phyloP scores from a whole-genome alignment of 2,113 vertebrate species.

The Scomber colias region DNA sequence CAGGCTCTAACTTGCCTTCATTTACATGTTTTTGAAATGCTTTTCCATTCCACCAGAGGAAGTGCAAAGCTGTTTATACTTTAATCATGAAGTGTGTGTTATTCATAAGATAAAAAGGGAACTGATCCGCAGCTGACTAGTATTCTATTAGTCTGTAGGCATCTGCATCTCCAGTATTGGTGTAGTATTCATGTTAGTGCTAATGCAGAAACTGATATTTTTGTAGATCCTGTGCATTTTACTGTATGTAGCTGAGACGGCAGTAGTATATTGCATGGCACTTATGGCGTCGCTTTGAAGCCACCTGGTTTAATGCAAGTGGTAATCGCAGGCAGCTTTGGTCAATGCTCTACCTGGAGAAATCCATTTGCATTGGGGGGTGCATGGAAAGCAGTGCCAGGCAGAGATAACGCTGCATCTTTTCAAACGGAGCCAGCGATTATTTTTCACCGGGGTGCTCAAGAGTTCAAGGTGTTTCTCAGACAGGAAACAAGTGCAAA shows the following conservation, averaged over 20 bases:
- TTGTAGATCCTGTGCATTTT: conserved; percentile 23
- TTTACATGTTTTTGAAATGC: conserved; percentile 64
- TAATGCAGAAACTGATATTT: conserved; percentile 32
- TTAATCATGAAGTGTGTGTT: conserved; percentile 42
- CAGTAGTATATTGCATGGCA: conserved; percentile 33
- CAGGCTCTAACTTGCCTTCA: conserved; percentile 20
- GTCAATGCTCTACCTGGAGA: conserved; percentile 62
- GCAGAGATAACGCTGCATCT: conserved; percentile 67
- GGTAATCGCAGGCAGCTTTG: conserved; percentile 57
- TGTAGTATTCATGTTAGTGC: conserved; percentile 1
- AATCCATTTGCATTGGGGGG: conserved; percentile 58
- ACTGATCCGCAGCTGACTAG: conserved; percentile 25
- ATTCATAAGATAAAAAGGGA: conserved; percentile 38
- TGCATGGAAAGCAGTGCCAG: conserved; percentile 45
- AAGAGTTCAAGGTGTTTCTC: conserved; percentile 65
- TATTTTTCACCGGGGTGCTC: conserved; percentile 47
- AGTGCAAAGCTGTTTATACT: conserved; percentile 41
- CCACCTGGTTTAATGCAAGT: conserved; percentile 41
- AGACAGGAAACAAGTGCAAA: conserved; percentile 38
- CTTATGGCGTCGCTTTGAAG: conserved; percentile 65
- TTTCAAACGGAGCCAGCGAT: conserved; percentile 33
- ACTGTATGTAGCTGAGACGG: background rate
- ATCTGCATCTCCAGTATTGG: conserved; percentile 22
- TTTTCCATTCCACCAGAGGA: conserved; percentile 22
- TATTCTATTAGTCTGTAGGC: conserved; percentile 24